Conservation (phyloP, 2,113 vertebrate genomes). For the Hippocampus zosterae region DNA sequence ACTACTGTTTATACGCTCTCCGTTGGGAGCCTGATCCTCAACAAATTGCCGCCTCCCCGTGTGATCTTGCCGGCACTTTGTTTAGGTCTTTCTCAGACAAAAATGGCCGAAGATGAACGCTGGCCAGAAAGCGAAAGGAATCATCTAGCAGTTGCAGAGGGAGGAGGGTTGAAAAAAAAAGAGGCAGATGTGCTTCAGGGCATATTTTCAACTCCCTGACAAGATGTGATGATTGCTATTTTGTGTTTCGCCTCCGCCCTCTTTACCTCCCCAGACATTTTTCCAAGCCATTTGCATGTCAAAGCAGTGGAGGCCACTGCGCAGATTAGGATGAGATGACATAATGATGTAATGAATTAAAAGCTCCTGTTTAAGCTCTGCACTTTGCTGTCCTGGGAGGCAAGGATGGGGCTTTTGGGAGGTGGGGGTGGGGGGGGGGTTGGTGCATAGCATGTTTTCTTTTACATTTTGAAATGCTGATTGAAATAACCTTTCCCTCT, state of each 20-base stretch:
- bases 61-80: conserved; percentile 78
- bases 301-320: conserved; percentile 83
- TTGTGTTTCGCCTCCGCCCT: conserved; percentile 65
- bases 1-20: conserved; percentile 82
- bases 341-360: conserved; percentile 95
- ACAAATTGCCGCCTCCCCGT: conserved; percentile 82
- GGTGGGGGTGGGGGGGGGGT: not conserved
- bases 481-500: conserved; percentile 48
- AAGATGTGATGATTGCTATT: conserved; percentile 86
- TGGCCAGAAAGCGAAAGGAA: conserved; percentile 31
- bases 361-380: conserved; percentile 78
- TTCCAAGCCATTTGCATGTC: conserved; percentile 87
- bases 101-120: conserved; percentile 54
- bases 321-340: conserved; percentile 90
- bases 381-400: conserved; percentile 46
- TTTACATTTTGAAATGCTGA: conserved; percentile 27
- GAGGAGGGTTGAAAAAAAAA: conserved; percentile 29
- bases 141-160: conserved; percentile 63
- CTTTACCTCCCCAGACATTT: conserved; percentile 73
- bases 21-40: conserved; percentile 80
- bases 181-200: conserved; percentile 64
- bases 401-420: conserved; percentile 18
- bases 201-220: conserved; percentile 80
- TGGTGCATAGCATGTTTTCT: conserved; percentile 17
- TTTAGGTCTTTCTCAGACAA: conserved; percentile 67